Conservation (phyloP, 2,888 invertebrate species). For the Ophion slaviceki region DNA sequence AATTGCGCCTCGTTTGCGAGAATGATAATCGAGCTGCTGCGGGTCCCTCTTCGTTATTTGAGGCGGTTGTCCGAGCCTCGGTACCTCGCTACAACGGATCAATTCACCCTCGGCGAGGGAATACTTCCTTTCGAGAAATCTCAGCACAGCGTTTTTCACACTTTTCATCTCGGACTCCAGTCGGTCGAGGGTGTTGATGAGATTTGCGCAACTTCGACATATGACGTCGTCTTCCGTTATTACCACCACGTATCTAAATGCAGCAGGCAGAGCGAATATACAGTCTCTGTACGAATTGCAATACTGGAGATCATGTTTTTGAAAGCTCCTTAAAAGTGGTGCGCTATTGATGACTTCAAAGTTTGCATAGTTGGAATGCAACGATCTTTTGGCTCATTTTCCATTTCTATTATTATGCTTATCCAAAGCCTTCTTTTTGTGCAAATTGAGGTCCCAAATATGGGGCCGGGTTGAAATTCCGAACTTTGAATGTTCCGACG, state of each 20-base stretch:
- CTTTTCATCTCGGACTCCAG: conserved; percentile 79
- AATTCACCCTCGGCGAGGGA: conserved; percentile 80
- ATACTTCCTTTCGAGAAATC: conserved; percentile 81
- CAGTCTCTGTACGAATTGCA: not conserved
- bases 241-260: conserved; percentile 80
- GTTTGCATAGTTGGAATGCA: no score
- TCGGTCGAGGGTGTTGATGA: conserved; percentile 81
- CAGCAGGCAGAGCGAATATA: not conserved
- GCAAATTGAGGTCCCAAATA: no score
- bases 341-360: no score
- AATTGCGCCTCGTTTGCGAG: conserved; percentile 68
- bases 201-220: conserved; percentile 81
- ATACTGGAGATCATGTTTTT: no score
- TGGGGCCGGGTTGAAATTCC: no score
- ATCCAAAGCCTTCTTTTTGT: no score
- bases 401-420: no score
- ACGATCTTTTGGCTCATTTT: no score
- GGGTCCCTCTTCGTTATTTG: conserved; percentile 72
- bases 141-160: conserved; percentile 76
- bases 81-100: conserved; percentile 71
- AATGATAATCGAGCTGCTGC: conserved; percentile 59
- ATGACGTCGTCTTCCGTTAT: conserved; percentile 82
- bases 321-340: no score
- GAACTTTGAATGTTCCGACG: no score
- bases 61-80: conserved; percentile 74